A percentile compares a stretch with the other conserved stretches of the same genome.
Evolutionary conservation across 2,113 vertebrate species (phyloP).

Genomic region (Dasyornis broadbenti): DNA sequence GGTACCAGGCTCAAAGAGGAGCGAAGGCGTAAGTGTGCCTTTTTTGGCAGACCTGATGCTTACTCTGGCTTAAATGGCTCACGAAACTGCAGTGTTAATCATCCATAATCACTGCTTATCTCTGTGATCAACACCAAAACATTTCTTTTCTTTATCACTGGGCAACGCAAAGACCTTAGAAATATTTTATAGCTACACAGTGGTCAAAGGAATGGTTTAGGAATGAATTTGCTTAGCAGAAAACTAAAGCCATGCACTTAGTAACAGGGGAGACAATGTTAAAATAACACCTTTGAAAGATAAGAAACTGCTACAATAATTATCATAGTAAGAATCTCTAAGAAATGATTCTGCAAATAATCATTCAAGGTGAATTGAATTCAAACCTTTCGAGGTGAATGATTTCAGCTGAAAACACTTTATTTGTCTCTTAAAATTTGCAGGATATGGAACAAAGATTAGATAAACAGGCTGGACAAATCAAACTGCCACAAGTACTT

Average conservation of each 20-base stretch:
- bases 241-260: neutral
- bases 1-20: neutral
- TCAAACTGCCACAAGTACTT: neutral
- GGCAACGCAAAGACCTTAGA: neutral
- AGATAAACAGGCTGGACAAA: neutral
- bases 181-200: neutral
- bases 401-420: neutral
- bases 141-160: neutral
- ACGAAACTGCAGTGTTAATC: neutral
- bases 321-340: neutral
- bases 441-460: neutral
- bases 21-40: rapidly evolving
- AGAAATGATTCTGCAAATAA: neutral
- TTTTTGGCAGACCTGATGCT: neutral
- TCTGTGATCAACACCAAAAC: neutral
- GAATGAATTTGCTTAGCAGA: neutral
- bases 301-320: neutral
- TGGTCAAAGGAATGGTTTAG: rapidly evolving
- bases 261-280: neutral
- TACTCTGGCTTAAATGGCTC: neutral
- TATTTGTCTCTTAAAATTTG: neutral
- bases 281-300: neutral
- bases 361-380: neutral
- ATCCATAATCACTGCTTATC: neutral
- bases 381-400: neutral